Evolutionary conservation across 2,888 invertebrate species (phyloP), one percentile per base, ranked within the genome.

Genomic region (Biston stratarius): DNA sequence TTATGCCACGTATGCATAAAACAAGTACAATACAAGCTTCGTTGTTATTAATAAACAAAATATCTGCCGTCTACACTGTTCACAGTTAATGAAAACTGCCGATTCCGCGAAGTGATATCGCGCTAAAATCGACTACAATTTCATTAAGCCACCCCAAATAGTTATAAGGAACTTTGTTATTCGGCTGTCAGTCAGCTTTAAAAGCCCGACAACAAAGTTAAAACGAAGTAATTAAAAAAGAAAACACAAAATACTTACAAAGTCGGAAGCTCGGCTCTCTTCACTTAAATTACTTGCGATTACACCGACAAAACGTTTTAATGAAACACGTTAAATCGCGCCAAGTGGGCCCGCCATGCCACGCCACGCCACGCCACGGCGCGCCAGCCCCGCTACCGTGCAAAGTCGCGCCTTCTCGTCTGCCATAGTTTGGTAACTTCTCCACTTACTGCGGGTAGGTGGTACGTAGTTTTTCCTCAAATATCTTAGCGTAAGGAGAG

Each of bases 181-280:
- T 93, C 89, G 88, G 86, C 93, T 93, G 93, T 93, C 93, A 93
- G 93, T 93, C 91, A 91, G 90, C 90, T 90, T 92, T 91, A 91
- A 92, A 90, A 91, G 88, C 88, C 86, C 86, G 84, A 85, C 91
- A 92, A 91, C 92, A 90, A 93, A 94, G 92, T 94, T 94, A 90
- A 92, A 93, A 93, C 92, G 91, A 93, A 92, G 92, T 93, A 93
- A 93, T 92, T 94, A 94, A 93, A 93, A 93, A 93, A 92, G 92
- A 92, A 92, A 93, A 92, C 91, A 92, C 92, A 93, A 92, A 93
- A 93, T 93, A 91, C 92, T 93, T 91, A 91, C 91, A 90, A 92
- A 93, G 92, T 94, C 92, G 92, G 93, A 92, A 92, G 92, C 91
- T 88, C 88, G 88, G 89, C 90, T 91, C 92, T 92, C 93, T 92